Evolutionary conservation across 2,113 vertebrate genomes (phyloP), one percentile per base, ranked within the genome.

Genomic region (Paraplagusia blochii): DNA sequence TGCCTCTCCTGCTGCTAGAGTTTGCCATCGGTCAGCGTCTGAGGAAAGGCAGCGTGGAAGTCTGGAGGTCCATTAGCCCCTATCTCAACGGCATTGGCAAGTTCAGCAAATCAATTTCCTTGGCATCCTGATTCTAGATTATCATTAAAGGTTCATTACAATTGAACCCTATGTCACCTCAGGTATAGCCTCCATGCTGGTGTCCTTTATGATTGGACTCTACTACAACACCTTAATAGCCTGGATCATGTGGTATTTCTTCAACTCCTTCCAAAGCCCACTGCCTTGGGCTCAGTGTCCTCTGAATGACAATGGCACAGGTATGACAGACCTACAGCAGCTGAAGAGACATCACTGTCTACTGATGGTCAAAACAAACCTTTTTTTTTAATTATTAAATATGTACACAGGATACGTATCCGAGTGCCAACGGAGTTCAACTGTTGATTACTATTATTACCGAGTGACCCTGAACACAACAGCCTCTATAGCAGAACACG

Each of bases 201-300:
- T 93, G 5, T 97, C 94, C 51, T 91, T 95, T 68, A 56, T 94
- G 58, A 89, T 97, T 58, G 85, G 91, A 8, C 82, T 95, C 4
- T 97, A 97, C 79, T 97, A 97, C 66, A 97, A 97, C 64, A 93
- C 92, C n/a, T 92, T 97, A 76, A 93, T 96, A 51, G 91, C 94
- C 67, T 95, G 92, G 88, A 1, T 87, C 56, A 11, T 88, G 60
- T 88, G 86, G 86, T 88, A 88, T 67, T 48, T 88, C 46, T 84
- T 83, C 54, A 88, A 86, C 33, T 88, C 86, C 36, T 88, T 88
- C 39, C 81, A 87, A 63, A 34, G 11, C 16, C 94, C 94, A 0
- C 85, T 97, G 56, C 95, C 95, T 1, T 97, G 95, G 94, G 90
- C 82, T 5, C 45, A 57, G 9, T 97, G 95, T 46, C 95, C 94